Base-by-base conservation (phyloP, 2,113 vertebrate genomes). In the Mastomys natalensis region DNA sequence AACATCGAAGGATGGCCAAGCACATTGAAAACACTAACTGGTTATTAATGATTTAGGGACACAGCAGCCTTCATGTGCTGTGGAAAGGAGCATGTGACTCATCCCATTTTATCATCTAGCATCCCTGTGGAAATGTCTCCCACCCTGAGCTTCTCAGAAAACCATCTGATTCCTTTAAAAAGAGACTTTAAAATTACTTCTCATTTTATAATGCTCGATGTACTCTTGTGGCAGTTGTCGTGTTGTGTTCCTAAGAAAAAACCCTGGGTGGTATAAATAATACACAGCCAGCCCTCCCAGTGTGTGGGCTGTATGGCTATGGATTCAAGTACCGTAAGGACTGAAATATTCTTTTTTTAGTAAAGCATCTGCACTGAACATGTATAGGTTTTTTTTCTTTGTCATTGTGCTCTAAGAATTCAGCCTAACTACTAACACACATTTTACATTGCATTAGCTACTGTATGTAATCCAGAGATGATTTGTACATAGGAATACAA, bases 31-130 rank as follows among this genome's bases (percentile, higher is more conserved):
- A 78, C 53, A 81, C 87, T 97, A 91, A 98, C 90, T 95, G 84
- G 21, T 86, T 91, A 88, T 97, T 96, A 96, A 98, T 97, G 96
- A 96, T 97, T 97, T 89, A 97, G 94, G 84, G 88, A 29, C 43
- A 21, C 90, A 72, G 70, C 78, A 62, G 43, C 13, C 77, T 96
- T 90, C 78, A 19, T 92, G 51, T 77, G 68, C 77, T 53, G 60
- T 51, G 55, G 89, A 87, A 96, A 95, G 58, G n/a, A 91, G 45
- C 62, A 64, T 22, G 51, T 60, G 64, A 40, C 13, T 26, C 84
- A 76, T 91, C 89, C 26, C 91, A 77, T 91, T 93, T 94, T 80
- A 90, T 85, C 78, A 84, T 91, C 93, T 91, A 87, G 91, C 74
- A 85, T 77, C 87, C 82, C 55, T 85, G 11, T 93, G 78, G 78